phyloP scores from a whole-genome alignment of 2,888 invertebrate genomes.

The Yponomeuta plumbellus region DNA sequence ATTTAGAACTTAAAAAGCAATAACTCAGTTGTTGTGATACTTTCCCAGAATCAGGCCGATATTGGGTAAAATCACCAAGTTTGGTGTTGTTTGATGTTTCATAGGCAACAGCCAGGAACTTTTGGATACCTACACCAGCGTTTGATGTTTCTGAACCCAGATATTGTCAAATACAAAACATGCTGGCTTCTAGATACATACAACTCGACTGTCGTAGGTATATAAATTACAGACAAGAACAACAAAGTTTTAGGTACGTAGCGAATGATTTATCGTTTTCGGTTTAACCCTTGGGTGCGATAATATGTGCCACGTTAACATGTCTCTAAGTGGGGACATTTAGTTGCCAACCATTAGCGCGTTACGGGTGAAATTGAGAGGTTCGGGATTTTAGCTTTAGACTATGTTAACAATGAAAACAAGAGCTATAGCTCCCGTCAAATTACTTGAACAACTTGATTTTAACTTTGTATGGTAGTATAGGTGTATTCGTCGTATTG shows the following conservation, averaged over 20 bases:
- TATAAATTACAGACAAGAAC: conserved; percentile 45
- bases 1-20: neutral
- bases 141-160: neutral
- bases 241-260: conserved; percentile 51
- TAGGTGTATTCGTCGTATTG: too few species aligned
- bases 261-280: conserved; percentile 56
- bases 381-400: neutral
- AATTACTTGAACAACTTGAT: too few species aligned
- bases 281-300: conserved; percentile 49
- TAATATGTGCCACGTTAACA: conserved; percentile 45
- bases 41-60: neutral
- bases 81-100: neutral
- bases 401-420: too few species aligned
- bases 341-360: conserved; percentile 30
- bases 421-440: too few species aligned
- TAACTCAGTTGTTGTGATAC: neutral
- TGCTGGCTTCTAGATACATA: neutral
- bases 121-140: conserved; percentile 26
- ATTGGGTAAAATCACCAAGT: neutral
- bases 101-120: neutral
- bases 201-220: neutral
- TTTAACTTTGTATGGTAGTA: too few species aligned
- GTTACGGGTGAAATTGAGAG: conserved; percentile 17
- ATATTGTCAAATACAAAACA: neutral
- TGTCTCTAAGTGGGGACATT: conserved; percentile 39